Base-by-base conservation (phyloP, 1,140 invertebrate species). In the Uloborus diversus region DNA sequence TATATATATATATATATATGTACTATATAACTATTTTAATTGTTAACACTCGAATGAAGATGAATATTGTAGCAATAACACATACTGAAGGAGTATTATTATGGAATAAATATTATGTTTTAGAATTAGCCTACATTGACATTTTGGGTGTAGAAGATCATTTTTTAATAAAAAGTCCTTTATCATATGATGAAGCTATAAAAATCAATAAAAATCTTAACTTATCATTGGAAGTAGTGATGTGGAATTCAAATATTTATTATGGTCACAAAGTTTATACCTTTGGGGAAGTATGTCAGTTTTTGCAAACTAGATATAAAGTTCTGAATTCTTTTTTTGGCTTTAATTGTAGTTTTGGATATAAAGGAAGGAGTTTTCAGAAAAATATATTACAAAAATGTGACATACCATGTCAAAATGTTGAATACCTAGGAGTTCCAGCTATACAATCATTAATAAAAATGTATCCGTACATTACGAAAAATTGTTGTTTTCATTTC, bases 121-220 rank as follows among this genome's bases (percentile, higher is more conserved):
- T 64, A 23, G 61, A 64, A 64, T 42, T 64, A 42, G 61, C 61
- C 0, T 64, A 64, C 42, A 9, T 23, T 4, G 61, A 37, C 42
- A 37, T 64, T n/a, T n/a, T 23, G 3, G 61, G 32, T 20, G 7
- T 4, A 5, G 11, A 64, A 20, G 42, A 35, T 23, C 5, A 4
- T 23, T 64, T 64, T 64, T 64, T 64, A 35, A 64, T 64, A 13
- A 64, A 64, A 64, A 64, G 61, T 37, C 61, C 61, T 35, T 23
- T 64, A 3, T 64, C 61, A 14, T 64, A 64, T 37, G 13, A 1
- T 37, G 7, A 20, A 2, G 61, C 61, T 0, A 0, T 7, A 23
- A 35, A n/a, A n/a, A n/a, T n/a, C n/a, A n/a, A n/a, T n/a, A n/a
- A n/a, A n/a, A n/a, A n/a, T n/a, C n/a, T n/a, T n/a, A n/a, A n/a